A percentile compares a stretch with the other conserved stretches of the same genome.
These are phyloP conservation scores for Graptemys geographica DNA, from an alignment of 2,797 vertebrate genomes.

Conservation along the genomic window DNA sequence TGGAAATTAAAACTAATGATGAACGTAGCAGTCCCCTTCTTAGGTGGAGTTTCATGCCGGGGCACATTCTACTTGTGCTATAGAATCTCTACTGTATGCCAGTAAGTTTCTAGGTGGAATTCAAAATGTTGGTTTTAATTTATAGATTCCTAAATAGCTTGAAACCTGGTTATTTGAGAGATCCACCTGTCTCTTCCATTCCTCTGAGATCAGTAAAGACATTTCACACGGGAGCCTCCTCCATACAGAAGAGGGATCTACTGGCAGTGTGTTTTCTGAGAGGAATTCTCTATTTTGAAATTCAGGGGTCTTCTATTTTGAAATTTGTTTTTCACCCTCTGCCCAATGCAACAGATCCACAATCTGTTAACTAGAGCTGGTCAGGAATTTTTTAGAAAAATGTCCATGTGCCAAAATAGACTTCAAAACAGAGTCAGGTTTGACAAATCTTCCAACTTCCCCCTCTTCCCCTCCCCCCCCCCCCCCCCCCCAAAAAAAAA, in stretches of 20 bases:
- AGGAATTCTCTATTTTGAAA: neutral
- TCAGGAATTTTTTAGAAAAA: neutral
- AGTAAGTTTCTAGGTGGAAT: neutral
- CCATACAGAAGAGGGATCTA: neutral
- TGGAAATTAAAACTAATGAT: neutral
- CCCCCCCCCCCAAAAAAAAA: no score
- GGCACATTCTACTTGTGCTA: neutral
- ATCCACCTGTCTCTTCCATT: neutral
- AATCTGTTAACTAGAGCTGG: neutral
- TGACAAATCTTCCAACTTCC: neutral
- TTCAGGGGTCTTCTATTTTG: neutral
- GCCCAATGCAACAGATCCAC: neutral
- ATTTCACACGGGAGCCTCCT: neutral
- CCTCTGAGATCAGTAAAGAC: neutral
- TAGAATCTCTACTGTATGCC: neutral
- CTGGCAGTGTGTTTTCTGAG: neutral
- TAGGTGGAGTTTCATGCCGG: neutral
- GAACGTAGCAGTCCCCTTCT: neutral
- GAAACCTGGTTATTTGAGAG: neutral
- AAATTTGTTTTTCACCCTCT: neutral
- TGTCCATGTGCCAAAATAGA: neutral
- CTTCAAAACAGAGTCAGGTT: neutral
- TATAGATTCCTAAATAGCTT: neutral
- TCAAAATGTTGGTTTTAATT: neutral
- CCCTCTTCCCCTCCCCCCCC: rapidly evolving